Evolutionary conservation across 2,888 invertebrate species (phyloP), one percentile per base, ranked within the genome.

Genomic region (Leucophenga montana): DNA sequence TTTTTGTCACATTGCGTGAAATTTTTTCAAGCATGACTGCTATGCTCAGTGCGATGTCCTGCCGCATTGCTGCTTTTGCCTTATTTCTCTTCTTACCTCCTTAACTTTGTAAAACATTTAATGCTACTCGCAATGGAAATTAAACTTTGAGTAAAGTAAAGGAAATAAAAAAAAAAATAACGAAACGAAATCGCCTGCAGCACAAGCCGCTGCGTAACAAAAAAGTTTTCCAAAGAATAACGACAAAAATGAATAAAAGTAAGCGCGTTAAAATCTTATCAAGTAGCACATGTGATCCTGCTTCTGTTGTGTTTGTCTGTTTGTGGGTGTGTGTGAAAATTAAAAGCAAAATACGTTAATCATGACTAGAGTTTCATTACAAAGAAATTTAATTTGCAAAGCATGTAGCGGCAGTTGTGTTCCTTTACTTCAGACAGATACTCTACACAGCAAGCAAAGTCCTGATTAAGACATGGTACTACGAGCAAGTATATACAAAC

Each of bases 301-400:
- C 59, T 44, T 61, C 33, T 59, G 14, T 48, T 33, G n/a, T 62
- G 27, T 61, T 53, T 44, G 50, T 71, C 48, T 72, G 68, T 66
- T 67, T 72, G 70, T 67, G 64, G 57, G 65, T 66, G 57, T 79
- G 54, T 73, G 73, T 73, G 74, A 77, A 84, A 81, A 81, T 81
- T 82, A 81, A 84, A 80, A 82, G 75, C 73, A 81, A 81, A 84
- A 78, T 79, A 73, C 83, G 81, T 77, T 81, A 84, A 83, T 84
- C 81, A 84, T 78, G 75, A 77, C 77, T 71, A 67, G 71, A 74
- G 74, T 72, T 78, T 74, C 69, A 73, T 71, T 74, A 69, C 66
- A 75, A 67, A 79, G 75, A 67, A 84, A 84, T 81, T 84, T 79
- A 84, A 83, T 84, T 84, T 84, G 74, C 82, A 14, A 50, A 50